Base-by-base conservation (phyloP, 2,888 invertebrate species). In the Pterostichus niger region DNA sequence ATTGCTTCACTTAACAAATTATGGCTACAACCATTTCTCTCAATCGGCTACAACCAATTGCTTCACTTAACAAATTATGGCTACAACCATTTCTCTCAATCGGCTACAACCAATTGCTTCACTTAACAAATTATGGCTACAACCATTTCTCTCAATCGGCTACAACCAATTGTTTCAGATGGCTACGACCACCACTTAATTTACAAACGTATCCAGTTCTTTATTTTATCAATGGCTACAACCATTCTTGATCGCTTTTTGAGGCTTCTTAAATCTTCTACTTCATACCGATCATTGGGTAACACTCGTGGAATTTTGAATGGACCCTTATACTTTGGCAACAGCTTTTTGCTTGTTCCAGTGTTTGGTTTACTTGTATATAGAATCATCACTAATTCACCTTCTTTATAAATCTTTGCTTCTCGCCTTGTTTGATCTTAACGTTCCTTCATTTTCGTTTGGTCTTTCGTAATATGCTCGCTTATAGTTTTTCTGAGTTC, bases 391-490 rank as follows among this genome's bases (percentile, higher is more conserved):
- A 84, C 84, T 35, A 84, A 35, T 11, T 83, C 83, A 7, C 78
- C 83, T 9, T 44, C 13, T 5, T 52, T 15, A 52, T 81, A 84
- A 11, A 33, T 11, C 24, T 24, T 15, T 0, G 83, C 83, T 3
- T 54, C 77, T 13, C 61, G 31, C 46, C 83, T 46, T n/a, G 31
- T 24, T 17, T 73, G 73, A 56, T 84, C 84, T n/a, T 83, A 84
- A 9, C 75, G 56, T 52, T 49, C 78, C 35, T 84, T 86, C 76
- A 85, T 84, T 40, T 82, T 84, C 13, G 17, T 10, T 75, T 85
- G 85, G 9, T 84, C 84, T 11, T 17, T 76, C 15, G 75, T 76
- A 15, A 85, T 84, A 24, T 83, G 81, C 4, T 84, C 31, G 0
- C 31, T n/a, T 17, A 85, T 77, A n/a, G 52, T 56, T 2, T 52